Conservation (phyloP, 2,888 invertebrate species). For the Lobophora halterata region DNA sequence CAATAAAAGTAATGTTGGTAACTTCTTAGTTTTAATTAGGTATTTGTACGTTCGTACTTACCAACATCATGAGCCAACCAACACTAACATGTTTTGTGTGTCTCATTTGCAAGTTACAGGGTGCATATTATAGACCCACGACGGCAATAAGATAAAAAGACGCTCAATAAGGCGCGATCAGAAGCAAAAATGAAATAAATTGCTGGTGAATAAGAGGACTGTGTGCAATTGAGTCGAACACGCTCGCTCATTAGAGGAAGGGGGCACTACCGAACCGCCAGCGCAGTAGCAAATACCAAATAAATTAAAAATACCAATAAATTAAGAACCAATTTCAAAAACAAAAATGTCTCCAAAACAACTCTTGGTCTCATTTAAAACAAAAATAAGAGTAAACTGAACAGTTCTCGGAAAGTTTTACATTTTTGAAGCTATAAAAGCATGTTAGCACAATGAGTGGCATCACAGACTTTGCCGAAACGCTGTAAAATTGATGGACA, state of each 20-base stretch:
- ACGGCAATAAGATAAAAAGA: constrained; percentile 78
- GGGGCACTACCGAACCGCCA: constrained; percentile 38
- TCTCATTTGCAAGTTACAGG: constrained; percentile 80
- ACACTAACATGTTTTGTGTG: constrained; percentile 67
- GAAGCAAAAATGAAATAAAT: constrained; percentile 81
- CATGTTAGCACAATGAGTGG: constrained; percentile 51
- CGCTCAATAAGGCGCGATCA: constrained; percentile 80
- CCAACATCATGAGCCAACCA: constrained; percentile 68
- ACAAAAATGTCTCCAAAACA: constrained; percentile 28
- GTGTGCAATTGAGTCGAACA: constrained; percentile 79
- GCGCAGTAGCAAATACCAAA: constrained; percentile 29
- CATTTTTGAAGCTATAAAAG: constrained; percentile 53
- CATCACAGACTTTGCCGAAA: constrained; percentile 63
- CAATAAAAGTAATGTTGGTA: constrained; percentile 39
- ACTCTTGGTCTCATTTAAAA: constrained; percentile 31
- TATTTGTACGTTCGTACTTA: constrained; percentile 47
- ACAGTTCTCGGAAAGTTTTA: constrained; percentile 62
- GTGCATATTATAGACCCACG: constrained; percentile 78
- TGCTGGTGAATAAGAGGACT: constrained; percentile 77
- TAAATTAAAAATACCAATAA: constrained; percentile 37
- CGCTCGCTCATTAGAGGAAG: constrained; percentile 75
- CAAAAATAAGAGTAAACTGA: constrained; percentile 46
- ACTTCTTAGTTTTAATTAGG: constrained; percentile 68
- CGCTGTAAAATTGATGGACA: constrained; percentile 63
- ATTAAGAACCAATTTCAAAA: constrained; percentile 34